Evolutionary conservation across 1,140 invertebrate genomes (phyloP).

Genomic region (Trichomalopsis sarcophagae): DNA sequence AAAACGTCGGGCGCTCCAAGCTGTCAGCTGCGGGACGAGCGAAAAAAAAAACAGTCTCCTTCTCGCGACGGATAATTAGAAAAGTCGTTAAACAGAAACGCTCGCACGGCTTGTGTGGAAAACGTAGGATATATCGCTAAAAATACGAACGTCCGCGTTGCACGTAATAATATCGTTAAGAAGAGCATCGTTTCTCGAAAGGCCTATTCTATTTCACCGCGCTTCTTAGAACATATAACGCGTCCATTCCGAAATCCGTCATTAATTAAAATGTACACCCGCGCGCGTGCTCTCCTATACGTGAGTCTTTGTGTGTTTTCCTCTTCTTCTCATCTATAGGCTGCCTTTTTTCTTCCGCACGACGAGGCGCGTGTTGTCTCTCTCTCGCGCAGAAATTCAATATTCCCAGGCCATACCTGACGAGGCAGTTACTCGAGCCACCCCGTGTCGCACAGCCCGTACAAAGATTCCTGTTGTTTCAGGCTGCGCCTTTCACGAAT

Average conservation of each 20-base stretch:
- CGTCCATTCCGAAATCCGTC: not conserved
- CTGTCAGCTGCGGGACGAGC: not conserved
- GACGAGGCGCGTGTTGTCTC: not conserved
- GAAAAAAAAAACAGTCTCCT: not conserved
- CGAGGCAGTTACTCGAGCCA: conserved; percentile 7
- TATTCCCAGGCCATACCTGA: conserved; percentile 31
- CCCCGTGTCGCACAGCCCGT: not conserved
- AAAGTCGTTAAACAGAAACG: conserved; percentile 13
- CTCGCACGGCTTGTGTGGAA: too few species aligned
- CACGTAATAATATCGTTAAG: not conserved
- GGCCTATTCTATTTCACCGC: not conserved
- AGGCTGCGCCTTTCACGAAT: conserved; percentile 29
- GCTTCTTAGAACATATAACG: not conserved
- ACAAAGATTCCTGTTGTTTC: conserved; percentile 41
- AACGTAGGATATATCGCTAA: not conserved
- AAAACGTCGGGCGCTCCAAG: too few species aligned
- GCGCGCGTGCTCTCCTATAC: not conserved
- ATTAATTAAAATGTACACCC: conserved; percentile 8
- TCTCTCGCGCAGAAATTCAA: conserved; percentile 30
- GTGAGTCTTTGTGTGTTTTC: not conserved
- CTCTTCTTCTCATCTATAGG: not conserved
- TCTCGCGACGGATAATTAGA: conserved; percentile 13
- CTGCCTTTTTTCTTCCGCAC: not conserved
- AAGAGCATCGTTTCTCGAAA: not conserved
- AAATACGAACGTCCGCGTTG: not conserved